Conservation (phyloP, 1,140 invertebrate species). For the Drosophila azteca region DNA sequence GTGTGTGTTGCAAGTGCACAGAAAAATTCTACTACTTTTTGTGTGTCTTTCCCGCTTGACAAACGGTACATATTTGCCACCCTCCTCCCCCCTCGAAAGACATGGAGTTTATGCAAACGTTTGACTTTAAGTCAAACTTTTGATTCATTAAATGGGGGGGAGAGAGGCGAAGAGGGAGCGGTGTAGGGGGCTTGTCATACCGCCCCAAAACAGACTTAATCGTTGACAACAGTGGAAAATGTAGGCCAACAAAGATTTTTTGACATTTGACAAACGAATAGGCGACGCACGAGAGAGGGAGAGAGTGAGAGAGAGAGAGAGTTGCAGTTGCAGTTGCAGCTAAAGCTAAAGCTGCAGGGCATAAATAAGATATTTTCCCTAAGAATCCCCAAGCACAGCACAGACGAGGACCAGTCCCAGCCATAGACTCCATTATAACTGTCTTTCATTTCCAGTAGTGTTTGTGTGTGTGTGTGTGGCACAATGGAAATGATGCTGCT, state of each 20-base stretch:
- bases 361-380: conserved; percentile 80
- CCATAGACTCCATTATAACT: conserved; percentile 63
- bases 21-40: no score
- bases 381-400: conserved; percentile 48
- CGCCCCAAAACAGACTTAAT: conserved; percentile 37
- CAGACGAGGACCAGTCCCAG: conserved; percentile 8
- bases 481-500: conserved; percentile 42
- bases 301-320: background rate
- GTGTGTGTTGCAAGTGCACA: no score
- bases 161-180: background rate
- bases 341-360: conserved; percentile 75
- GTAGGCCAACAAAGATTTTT: conserved; percentile 73
- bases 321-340: conserved; percentile 43
- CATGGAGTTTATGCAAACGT: conserved; percentile 62
- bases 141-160: conserved; percentile 42
- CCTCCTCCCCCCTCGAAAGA: background rate
- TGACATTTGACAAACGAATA: conserved; percentile 65
- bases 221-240: conserved; percentile 45
- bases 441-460: conserved; percentile 35
- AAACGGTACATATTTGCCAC: conserved; percentile 22
- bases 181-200: background rate
- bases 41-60: no score
- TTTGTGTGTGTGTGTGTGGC: conserved; percentile 7
- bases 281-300: conserved; percentile 17
- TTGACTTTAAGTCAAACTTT: conserved; percentile 66